Base-by-base conservation (phyloP, 1,140 invertebrate species). In the Akabosia matsudoensis region DNA sequence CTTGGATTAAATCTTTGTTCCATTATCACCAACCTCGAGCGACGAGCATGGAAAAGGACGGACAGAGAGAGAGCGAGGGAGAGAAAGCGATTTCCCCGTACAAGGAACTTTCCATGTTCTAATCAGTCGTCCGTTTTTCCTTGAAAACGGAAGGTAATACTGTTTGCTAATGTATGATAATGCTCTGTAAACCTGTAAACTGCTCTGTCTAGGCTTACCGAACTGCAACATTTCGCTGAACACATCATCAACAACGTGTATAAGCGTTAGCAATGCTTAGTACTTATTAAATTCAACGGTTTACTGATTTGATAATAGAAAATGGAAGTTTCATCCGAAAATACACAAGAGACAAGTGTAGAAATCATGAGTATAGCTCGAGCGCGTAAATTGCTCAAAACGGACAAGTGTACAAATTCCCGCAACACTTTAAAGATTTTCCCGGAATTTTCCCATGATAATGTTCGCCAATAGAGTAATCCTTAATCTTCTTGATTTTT, bases 391-490 rank as follows among this genome's bases (percentile, higher is more conserved):
- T n/a, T n/a, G n/a, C n/a, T n/a, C 13, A 61, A 61, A 10, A 24
- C 3, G 4, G 28, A 67, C 61, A 67, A 67, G 61, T 67, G 61
- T 67, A 30, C 61, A 7, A 67, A 30, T 67, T 67, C 61, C 61
- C 61, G 61, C 61, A 67, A 67, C 61, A 67, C 61, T 67, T 67
- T 67, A 10, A 24, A 22, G 61, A 67, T 67, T 67, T 67, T 31
- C 7, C 24, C 4, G 4, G 28, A 67, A 30, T 67, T 67, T 31
- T 31, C 61, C 4, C 54, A 56, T 45, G 37, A 18, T 45, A 45
- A n/a, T n/a, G n/a, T n/a, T n/a, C n/a, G n/a, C n/a, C n/a, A n/a
- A n/a, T n/a, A n/a, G n/a, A n/a, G n/a, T n/a, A 45, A 45, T 45
- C 37, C 37, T 45, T 45, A 45, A 7, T 45, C 18, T 45, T 45